Evolutionary conservation across 2,888 invertebrate genomes (phyloP).

Genomic region (Coleophora deauratella): DNA sequence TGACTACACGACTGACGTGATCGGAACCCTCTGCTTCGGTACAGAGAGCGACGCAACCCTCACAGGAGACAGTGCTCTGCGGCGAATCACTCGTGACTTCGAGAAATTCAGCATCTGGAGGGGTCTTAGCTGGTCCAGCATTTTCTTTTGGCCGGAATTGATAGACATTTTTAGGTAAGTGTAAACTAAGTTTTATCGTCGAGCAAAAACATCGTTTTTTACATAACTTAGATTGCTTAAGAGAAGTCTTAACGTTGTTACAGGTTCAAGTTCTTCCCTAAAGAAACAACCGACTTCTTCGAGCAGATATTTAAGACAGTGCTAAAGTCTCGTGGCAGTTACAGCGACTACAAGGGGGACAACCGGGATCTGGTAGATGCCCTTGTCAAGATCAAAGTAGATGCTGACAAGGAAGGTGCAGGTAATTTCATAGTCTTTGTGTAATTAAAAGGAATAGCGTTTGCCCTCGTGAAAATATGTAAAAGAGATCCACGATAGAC

Average conservation of each 20-base stretch:
- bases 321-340: constrained; percentile 29
- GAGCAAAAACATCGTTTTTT: too few species aligned
- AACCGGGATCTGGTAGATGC: constrained; percentile 39
- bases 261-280: constrained; percentile 45
- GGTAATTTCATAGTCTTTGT: too few species aligned
- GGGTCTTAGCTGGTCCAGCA: constrained; percentile 19
- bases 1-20: constrained; percentile 29
- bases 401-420: constrained; percentile 28
- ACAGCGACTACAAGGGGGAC: constrained; percentile 18
- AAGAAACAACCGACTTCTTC: constrained; percentile 28
- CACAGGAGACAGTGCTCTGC: constrained; percentile 23
- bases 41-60: constrained; percentile 22
- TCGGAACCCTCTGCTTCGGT: constrained; percentile 28
- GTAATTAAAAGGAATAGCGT: too few species aligned
- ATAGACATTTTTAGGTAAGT: constrained; percentile 25
- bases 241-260: too few species aligned
- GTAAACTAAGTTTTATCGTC: too few species aligned
- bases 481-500: too few species aligned
- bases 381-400: constrained; percentile 36
- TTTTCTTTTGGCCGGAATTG: constrained; percentile 29
- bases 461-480: too few species aligned
- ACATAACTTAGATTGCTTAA: too few species aligned
- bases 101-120: constrained; percentile 19
- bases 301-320: constrained; percentile 26
- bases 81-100: constrained; percentile 22